Evolutionary conservation across 1,140 invertebrate genomes (phyloP), one percentile per base, ranked within the genome.

Genomic region (Vanessa tameamea): DNA sequence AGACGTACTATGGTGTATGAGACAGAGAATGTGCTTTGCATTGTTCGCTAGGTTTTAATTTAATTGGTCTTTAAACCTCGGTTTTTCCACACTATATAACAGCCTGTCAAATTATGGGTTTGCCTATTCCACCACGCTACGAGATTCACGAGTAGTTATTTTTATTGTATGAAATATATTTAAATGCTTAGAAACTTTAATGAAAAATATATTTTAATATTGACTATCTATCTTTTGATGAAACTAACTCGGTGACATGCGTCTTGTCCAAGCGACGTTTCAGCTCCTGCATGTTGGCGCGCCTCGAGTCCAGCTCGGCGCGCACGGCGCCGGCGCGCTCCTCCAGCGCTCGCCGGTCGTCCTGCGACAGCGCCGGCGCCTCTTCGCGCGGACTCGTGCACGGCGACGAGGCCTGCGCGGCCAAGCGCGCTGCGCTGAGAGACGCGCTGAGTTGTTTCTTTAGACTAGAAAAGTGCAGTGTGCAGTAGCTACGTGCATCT

Each of bases 181-280:
- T 31, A 31, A 1, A 31, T 31, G 0, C 26, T 20, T 4, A 31
- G 26, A 31, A 31, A 31, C 6, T 3, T 1, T 31, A 31, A 31
- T 3, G 3, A 31, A 31, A 31, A 31, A 2, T 31, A 31, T 2
- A 4, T 2, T n/a, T n/a, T n/a, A n/a, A n/a, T n/a, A n/a, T n/a
- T n/a, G n/a, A n/a, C n/a, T 31, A 31, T 6, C n/a, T 31, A 31
- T 31, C 3, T 4, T 15, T 9, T n/a, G n/a, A 53, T 0, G 11
- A 13, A 50, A 55, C 95, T 95, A 90, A 96, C 96, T 97, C 96
- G 12, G 96, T 96, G 47, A 96, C 96, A 86, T 97, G 96, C 9
- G 96, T 94, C 75, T 95, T 94, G 79, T 97, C 96, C 26, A 97
- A 92, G 2, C 96, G 94, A 71, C 96, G 89, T 85, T 96, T 96